A percentile compares a stretch with the other conserved stretches of the same genome.
These are phyloP conservation scores for Coryphaenoides rupestris DNA, from an alignment of 2,113 vertebrate genomes.

Conservation along the genomic window DNA sequence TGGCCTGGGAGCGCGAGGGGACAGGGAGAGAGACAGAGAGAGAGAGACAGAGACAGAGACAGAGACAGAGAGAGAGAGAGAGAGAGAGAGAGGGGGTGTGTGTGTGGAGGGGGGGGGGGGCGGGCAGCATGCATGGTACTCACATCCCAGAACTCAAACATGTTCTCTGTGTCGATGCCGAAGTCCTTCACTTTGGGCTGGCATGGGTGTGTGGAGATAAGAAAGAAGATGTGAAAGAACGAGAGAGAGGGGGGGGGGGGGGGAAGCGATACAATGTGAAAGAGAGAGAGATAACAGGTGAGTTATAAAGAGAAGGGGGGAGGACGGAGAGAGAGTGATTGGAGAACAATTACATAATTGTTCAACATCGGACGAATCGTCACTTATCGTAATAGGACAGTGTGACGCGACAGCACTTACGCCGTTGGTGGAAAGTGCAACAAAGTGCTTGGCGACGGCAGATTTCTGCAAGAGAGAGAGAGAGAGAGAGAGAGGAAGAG, in stretches of 20 bases:
- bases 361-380: not conserved
- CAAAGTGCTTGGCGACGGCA: conserved; percentile 95
- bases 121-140: conserved; percentile 52
- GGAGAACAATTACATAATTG: not conserved
- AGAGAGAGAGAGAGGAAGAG: conserved; percentile 15
- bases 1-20: conserved; percentile 5
- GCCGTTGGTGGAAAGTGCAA: conserved; percentile 93
- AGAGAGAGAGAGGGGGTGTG: not conserved
- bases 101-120: not conserved
- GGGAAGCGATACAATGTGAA: conserved; percentile 10
- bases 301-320: too few species aligned
- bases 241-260: too few species aligned
- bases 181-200: conserved; percentile 97
- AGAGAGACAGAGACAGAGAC: not conserved
- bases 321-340: not conserved
- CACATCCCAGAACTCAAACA: conserved; percentile 99
- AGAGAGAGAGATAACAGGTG: too few species aligned
- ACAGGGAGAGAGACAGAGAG: conserved; percentile 16
- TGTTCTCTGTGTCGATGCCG: conserved; percentile 93
- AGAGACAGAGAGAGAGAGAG: not conserved
- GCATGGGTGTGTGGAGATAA: not conserved
- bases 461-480: conserved; percentile 70
- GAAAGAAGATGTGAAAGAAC: not conserved
- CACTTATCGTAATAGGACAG: not conserved
- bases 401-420: conserved; percentile 73